A percentile compares a stretch with the other conserved stretches of the same genome.
Evolutionary conservation across 2,888 invertebrate genomes (phyloP).

Genomic region (Lepidochitona cinerea): DNA sequence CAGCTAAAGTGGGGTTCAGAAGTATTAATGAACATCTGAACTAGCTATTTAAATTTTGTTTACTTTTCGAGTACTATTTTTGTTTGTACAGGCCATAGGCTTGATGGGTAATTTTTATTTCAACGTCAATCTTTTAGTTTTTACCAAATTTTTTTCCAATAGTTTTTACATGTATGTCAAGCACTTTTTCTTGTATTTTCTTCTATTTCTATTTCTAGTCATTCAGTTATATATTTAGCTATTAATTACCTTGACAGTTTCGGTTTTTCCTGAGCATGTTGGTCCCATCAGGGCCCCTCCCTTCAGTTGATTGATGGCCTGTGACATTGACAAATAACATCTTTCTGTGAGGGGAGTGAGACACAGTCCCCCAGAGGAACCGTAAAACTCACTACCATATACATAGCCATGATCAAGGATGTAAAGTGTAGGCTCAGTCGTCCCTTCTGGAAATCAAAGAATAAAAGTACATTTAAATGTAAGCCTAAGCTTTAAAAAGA

Average conservation of each 20-base stretch:
- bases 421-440: slow-evolving; percentile 58
- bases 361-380: slow-evolving; percentile 59
- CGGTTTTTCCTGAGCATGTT: slow-evolving; percentile 67
- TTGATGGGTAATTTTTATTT: too few species aligned
- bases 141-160: too few species aligned
- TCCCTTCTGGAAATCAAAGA: slow-evolving; percentile 48
- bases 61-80: too few species aligned
- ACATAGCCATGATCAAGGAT: slow-evolving; percentile 64
- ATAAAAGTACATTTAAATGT: too few species aligned
- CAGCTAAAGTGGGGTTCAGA: too few species aligned
- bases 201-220: not conserved
- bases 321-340: slow-evolving; percentile 68
- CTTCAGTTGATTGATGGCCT: slow-evolving; percentile 60
- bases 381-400: slow-evolving; percentile 70
- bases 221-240: not conserved
- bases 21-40: too few species aligned
- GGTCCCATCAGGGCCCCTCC: slow-evolving; percentile 63
- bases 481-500: too few species aligned
- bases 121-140: too few species aligned
- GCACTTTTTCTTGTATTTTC: too few species aligned
- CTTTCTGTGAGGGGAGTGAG: slow-evolving; percentile 66
- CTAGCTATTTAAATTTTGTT: too few species aligned
- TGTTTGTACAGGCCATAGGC: too few species aligned
- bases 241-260: slow-evolving; percentile 63
- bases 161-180: too few species aligned